phyloP scores from a whole-genome alignment of 2,113 vertebrate species.

The Callithrix jacchus region DNA sequence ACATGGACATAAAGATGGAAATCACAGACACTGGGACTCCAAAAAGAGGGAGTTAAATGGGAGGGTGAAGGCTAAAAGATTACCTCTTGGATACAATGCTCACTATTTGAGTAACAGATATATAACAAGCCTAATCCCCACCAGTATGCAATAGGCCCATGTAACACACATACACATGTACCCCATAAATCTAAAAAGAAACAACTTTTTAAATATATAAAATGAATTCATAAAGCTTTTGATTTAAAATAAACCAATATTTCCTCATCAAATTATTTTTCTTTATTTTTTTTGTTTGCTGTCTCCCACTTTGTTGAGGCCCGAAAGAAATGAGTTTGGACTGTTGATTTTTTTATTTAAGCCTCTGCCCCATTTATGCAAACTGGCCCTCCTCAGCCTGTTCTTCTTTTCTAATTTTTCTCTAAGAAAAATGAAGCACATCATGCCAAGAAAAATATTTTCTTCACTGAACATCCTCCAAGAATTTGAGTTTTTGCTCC shows the following conservation, averaged over 20 bases:
- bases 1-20: too few species aligned
- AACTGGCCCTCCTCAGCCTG: neutral
- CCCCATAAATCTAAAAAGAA: too few species aligned
- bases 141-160: too few species aligned
- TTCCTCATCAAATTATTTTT: conserved; percentile 3
- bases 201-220: too few species aligned
- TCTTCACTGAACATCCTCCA: conserved; percentile 44
- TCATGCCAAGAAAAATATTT: conserved; percentile 57
- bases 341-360: conserved; percentile 34
- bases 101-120: too few species aligned
- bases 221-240: neutral
- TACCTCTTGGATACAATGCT: too few species aligned
- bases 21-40: too few species aligned
- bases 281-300: conserved; percentile 1
- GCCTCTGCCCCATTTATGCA: neutral
- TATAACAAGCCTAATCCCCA: too few species aligned
- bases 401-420: conserved; percentile 19
- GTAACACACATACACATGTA: too few species aligned
- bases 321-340: neutral
- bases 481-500: conserved; percentile 55
- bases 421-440: conserved; percentile 44
- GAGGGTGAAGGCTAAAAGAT: too few species aligned
- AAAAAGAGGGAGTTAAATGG: too few species aligned
- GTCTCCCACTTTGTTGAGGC: neutral
- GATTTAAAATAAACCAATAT: conserved; percentile 16